Conservation (phyloP, 2,113 vertebrate species). For the Loxodonta africana region DNA sequence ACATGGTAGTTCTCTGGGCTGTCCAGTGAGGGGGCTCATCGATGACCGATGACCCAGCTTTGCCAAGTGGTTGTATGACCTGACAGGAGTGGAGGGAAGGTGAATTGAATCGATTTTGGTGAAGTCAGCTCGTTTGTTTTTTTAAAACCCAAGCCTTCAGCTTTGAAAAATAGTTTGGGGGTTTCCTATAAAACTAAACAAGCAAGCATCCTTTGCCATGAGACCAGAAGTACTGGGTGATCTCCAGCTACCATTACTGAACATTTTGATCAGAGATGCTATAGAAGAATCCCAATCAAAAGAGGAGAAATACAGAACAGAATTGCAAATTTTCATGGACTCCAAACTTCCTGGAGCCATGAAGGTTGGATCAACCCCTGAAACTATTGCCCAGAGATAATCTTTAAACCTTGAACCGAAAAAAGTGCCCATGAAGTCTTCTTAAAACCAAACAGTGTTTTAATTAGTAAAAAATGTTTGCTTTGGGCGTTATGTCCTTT, state of each 20-base stretch:
- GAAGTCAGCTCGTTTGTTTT: neutral
- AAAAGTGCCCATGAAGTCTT: neutral
- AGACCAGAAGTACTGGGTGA: neutral
- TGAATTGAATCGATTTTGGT: neutral
- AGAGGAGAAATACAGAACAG: neutral
- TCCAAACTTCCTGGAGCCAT: neutral
- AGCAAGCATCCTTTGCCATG: neutral
- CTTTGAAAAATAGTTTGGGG: neutral
- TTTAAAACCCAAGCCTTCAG: neutral
- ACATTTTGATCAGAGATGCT: neutral
- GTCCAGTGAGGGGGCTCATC: neutral
- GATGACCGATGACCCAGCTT: neutral
- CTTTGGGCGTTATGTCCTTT: neutral
- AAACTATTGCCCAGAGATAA: too few relatives aligned
- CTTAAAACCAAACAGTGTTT: neutral
- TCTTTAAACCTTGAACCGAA: neutral
- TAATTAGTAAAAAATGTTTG: neutral
- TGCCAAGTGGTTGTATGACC: neutral
- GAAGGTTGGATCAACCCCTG: neutral
- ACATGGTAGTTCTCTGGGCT: neutral
- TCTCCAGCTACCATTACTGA: neutral
- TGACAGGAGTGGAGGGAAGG: neutral
- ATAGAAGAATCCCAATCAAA: neutral
- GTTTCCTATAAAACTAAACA: neutral
- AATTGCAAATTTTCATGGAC: neutral